Conservation (phyloP, 2,797 vertebrate species). For the Scyliorhinus canicula region DNA sequence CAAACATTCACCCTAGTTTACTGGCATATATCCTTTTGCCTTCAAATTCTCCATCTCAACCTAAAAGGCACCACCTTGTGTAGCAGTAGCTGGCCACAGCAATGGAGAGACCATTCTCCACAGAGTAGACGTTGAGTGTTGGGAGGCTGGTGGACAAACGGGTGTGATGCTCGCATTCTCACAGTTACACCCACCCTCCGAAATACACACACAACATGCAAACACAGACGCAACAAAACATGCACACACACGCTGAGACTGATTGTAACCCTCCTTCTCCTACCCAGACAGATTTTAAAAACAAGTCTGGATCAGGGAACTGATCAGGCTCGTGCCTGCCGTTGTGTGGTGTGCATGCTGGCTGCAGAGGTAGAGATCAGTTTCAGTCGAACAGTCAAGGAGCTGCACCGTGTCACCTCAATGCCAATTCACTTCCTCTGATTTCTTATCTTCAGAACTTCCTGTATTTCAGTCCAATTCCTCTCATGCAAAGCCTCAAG, state of each 20-base stretch:
- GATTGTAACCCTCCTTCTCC: background rate
- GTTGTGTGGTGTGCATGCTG: background rate
- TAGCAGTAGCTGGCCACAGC: background rate
- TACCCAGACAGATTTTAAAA: background rate
- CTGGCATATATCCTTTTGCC: background rate
- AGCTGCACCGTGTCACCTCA: background rate
- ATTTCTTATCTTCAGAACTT: background rate
- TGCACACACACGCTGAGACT: background rate
- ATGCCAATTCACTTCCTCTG: background rate
- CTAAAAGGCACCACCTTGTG: background rate
- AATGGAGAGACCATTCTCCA: background rate
- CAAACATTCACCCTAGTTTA: background rate
- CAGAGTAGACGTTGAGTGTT: background rate
- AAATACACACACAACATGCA: background rate
- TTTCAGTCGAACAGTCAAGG: too few species aligned
- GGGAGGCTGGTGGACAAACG: background rate
- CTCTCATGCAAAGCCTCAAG: background rate
- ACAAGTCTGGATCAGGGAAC: background rate
- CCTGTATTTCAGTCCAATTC: background rate
- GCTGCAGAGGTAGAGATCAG: background rate
- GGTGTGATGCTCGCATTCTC: background rate
- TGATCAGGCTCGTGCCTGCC: background rate
- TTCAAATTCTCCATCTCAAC: background rate
- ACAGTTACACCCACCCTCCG: background rate
- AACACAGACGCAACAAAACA: background rate